A percentile compares a stretch with the other conserved stretches of the same genome.
Conservation (phyloP, 2,888 invertebrate genomes). For the Ametastegia equiseti region DNA sequence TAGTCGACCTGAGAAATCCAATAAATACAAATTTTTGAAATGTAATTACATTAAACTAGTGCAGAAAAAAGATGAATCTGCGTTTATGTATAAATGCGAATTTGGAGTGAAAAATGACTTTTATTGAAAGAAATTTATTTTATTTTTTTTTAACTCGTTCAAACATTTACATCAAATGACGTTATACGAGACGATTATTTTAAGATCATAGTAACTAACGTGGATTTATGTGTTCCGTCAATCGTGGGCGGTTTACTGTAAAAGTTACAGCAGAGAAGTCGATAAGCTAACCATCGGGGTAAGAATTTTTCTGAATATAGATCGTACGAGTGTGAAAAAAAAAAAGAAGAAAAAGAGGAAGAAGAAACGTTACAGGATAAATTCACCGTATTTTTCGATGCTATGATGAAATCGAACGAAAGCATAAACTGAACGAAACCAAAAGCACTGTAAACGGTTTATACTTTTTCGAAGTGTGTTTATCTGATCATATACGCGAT, state of each 20-base stretch:
- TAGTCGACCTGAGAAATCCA: no score
- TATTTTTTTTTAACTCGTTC: background rate
- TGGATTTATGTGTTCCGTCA: background rate
- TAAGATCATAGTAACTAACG: background rate
- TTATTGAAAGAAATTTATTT: background rate
- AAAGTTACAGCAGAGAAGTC: background rate
- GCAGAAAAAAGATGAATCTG: background rate
- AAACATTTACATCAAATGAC: background rate
- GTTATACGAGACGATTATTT: background rate
- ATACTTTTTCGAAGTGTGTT: constrained; percentile 12
- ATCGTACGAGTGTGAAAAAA: background rate
- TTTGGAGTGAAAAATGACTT: no score
- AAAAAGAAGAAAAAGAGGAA: no score
- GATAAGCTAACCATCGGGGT: background rate
- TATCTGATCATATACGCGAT: background rate
- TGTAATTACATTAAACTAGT: no score
- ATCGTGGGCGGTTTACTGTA: background rate
- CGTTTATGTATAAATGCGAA: no score
- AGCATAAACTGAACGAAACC: no score
- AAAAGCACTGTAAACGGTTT: no score
- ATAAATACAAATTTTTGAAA: no score
- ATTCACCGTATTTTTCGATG: background rate
- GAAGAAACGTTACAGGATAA: background rate
- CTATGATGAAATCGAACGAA: background rate
- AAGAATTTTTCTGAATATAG: background rate